Evolutionary conservation across 2,888 invertebrate species (phyloP), one percentile per base, ranked within the genome.

Genomic region (Parasteatoda lunata): DNA sequence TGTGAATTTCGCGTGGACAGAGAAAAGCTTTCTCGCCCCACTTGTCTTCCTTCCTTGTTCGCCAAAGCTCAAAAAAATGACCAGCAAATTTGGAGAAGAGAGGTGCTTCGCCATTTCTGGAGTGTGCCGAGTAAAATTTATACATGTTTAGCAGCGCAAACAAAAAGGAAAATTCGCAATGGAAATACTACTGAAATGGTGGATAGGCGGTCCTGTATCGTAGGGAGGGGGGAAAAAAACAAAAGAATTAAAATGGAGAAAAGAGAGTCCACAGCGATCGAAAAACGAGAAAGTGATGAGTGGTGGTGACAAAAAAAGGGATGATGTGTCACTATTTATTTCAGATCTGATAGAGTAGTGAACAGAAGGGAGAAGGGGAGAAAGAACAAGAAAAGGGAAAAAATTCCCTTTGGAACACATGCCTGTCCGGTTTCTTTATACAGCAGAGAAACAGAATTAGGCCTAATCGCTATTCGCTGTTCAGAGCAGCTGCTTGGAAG

Each of bases 341-440:
- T 85, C 85, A 80, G 80, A 85, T 85, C 85, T 85, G 85, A 85
- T 85, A 72, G 85, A 85, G 85, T 85, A 71, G 71, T 47, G 76
- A 80, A 64, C 70, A 75, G 78, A 59, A 48, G 66, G 69, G 48
- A 49, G 49, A 65, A 48, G 70, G n/a, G 65, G 49, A 13, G 13
- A 15, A 13, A 5, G 48, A 47, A 59, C 45, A 75, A 72, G 47
- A 69, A 75, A n/a, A 47, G 30, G 45, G 47, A 68, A 69, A 77
- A 73, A 81, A 81, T 73, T 64, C 78, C 66, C 78, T 48, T 15
- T 7, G 65, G 80, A 85, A 85, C 85, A 85, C 80, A 80, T 68
- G 85, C 85, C 66, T 85, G 85, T 85, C 85, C 85, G 85, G 85
- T 85, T 85, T 85, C 85, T 85, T 85, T 85, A 85, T 85, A 85